Percentiles rank a stretch among this genome's conserved stretches.
Conservation (phyloP, 1,140 invertebrate species). For the Drosophila kanapiae region DNA sequence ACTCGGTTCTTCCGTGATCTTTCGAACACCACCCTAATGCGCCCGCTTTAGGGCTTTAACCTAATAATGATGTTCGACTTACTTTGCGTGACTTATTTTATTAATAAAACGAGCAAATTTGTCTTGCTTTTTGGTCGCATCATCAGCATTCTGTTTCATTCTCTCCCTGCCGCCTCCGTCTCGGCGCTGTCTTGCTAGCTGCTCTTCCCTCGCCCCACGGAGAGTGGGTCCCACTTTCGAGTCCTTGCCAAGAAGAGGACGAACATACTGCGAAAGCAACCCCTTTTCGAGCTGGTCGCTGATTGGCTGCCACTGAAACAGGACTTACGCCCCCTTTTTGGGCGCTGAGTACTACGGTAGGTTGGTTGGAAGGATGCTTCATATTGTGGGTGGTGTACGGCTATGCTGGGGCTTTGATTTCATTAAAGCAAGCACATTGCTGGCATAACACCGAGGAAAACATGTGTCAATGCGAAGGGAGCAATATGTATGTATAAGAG, state of each 20-base stretch:
- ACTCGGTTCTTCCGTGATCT: constrained; percentile 9
- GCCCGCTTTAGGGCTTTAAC: constrained; percentile 82
- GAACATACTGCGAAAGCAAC: constrained; percentile 21
- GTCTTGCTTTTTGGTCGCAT: constrained; percentile 81
- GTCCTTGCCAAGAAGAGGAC: constrained; percentile 29
- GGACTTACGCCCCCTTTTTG: constrained; percentile 30
- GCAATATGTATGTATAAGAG: constrained; percentile 15
- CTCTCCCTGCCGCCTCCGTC: constrained; percentile 10
- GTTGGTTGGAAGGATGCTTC: neutral
- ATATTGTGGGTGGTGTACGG: constrained; percentile 48
- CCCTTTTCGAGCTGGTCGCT: constrained; percentile 6
- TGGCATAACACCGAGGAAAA: constrained; percentile 19
- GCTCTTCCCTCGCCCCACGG: neutral
- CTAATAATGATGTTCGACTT: constrained; percentile 84
- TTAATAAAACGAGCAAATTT: constrained; percentile 84
- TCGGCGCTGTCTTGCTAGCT: constrained; percentile 37
- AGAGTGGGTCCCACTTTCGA: neutral
- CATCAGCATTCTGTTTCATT: constrained; percentile 27
- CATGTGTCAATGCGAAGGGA: constrained; percentile 16
- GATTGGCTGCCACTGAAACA: constrained; percentile 16
- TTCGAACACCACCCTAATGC: constrained; percentile 60
- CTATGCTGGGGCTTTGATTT: constrained; percentile 63
- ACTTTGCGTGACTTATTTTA: constrained; percentile 84
- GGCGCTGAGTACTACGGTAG: constrained; percentile 1
- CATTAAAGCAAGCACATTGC: constrained; percentile 75